Base-by-base conservation (phyloP, 2,888 invertebrate genomes). In the Lithophane ornitopus region DNA sequence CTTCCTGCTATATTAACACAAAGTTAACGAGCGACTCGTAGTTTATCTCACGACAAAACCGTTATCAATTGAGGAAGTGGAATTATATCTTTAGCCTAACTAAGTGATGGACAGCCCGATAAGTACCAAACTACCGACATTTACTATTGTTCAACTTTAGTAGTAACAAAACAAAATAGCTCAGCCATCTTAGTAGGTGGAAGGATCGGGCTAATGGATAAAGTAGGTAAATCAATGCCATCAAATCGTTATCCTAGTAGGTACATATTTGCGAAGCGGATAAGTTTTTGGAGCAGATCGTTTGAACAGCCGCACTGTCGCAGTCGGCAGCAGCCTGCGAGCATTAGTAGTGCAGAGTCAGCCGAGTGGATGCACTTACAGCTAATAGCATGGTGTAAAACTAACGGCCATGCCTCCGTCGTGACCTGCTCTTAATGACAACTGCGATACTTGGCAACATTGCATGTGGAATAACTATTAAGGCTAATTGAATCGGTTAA, bases 1-100 rank as follows among this genome's bases (percentile, higher is more conserved):
- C 46, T 68, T 68, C 34, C 41, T 63, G 58, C 3, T 44, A 28
- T 44, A 82, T 68, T n/a, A 63, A 63, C 56, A 26, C 56, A 16
- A 56, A 39, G 28, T 66, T 75, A 76, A 81, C 39, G 49, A 62
- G 14, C 22, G 19, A 58, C 28, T 44, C 52, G 34, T 11, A 19
- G 44, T 62, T 82, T 78, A 71, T 78, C 71, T 82, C 78, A 82
- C 71, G 62, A 63, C 56, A 54, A 61, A 61, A 56, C 56, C 44
- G 34, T 39, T 67, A 54, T 56, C 78, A 70, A 67, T 78, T 58
- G 78, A 70, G 71, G 78, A 80, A 71, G 34, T 54, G 6, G 41
- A n/a, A 62, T 67, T 76, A 76, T 69, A 76, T 69, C 34, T 69
- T 58, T 52, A 62, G 12, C 22, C 34, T 56, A 34, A 34, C 44